Evolutionary conservation across 2,888 invertebrate species (phyloP).

Genomic region (Tachina lurida): DNA sequence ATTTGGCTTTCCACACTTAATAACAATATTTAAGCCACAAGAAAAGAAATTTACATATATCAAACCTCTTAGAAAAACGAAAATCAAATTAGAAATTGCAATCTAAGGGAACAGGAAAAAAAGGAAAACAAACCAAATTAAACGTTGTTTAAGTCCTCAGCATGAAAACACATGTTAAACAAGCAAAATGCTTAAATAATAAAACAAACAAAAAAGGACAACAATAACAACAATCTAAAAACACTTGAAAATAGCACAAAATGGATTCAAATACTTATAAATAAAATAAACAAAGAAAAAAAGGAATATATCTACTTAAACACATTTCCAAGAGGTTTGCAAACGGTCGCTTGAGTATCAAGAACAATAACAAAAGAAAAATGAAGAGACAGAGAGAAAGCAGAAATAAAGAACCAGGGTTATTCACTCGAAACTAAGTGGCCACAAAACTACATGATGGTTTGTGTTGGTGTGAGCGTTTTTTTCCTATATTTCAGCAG

Average conservation of each 20-base stretch:
- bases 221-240: conserved; percentile 8
- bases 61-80: background rate
- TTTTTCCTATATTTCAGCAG: conserved; percentile 7
- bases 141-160: conserved; percentile 20
- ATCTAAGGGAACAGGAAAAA: background rate
- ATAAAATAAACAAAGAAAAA: conserved; percentile 47
- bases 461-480: background rate
- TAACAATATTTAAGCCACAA: conserved; percentile 50
- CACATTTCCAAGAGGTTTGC: conserved; percentile 59
- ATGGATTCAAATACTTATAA: conserved; percentile 34
- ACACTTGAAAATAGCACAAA: conserved; percentile 42
- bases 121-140: conserved; percentile 33
- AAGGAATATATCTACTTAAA: conserved; percentile 46
- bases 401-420: conserved; percentile 33
- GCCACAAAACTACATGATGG: conserved; percentile 54
- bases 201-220: conserved; percentile 52
- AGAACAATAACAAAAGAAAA: background rate
- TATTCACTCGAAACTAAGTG: conserved; percentile 49
- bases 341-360: conserved; percentile 46
- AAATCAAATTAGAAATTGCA: conserved; percentile 7
- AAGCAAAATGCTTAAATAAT: conserved; percentile 58
- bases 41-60: conserved; percentile 18
- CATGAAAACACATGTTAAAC: conserved; percentile 65
- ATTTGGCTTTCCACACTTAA: conserved; percentile 65
- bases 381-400: background rate